Evolutionary conservation across 2,113 vertebrate genomes (phyloP).

Genomic region (Gnathonemus longibarbis): DNA sequence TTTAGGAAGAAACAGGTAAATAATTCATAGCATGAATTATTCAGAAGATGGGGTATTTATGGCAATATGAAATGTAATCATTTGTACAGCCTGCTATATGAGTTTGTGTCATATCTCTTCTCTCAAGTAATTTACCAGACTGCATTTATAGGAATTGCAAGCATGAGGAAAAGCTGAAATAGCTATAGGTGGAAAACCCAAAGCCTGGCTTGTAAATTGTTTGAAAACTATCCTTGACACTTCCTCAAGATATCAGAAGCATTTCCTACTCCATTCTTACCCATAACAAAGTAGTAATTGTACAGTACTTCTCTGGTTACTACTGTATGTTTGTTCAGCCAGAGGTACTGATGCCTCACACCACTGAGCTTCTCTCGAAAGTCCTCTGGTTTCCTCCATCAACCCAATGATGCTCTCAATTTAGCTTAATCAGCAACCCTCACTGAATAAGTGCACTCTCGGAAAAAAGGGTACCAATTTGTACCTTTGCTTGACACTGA

Average conservation of each 20-base stretch:
- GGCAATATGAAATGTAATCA: neutral
- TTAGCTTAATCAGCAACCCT: neutral
- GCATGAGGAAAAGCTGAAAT: neutral
- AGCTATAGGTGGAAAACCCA: neutral
- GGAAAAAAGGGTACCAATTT: too few species aligned
- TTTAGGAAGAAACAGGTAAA: neutral
- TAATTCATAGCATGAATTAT: neutral
- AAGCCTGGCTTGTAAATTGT: neutral
- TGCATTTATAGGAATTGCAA: neutral
- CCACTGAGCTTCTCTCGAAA: neutral
- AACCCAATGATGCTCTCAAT: neutral
- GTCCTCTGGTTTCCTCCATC: neutral
- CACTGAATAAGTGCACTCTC: neutral
- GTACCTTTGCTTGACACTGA: too few species aligned
- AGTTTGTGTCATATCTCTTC: neutral
- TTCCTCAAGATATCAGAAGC: neutral
- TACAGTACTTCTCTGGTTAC: neutral
- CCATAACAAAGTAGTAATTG: neutral
- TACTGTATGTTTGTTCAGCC: neutral
- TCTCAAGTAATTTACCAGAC: neutral
- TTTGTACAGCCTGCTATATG: neutral
- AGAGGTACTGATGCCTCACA: neutral
- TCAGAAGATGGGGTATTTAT: neutral
- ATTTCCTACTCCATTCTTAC: neutral
- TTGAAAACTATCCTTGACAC: neutral